Evolutionary conservation across 2,797 vertebrate genomes (phyloP), one percentile per base, ranked within the genome.

Genomic region (Pangasius djambal): DNA sequence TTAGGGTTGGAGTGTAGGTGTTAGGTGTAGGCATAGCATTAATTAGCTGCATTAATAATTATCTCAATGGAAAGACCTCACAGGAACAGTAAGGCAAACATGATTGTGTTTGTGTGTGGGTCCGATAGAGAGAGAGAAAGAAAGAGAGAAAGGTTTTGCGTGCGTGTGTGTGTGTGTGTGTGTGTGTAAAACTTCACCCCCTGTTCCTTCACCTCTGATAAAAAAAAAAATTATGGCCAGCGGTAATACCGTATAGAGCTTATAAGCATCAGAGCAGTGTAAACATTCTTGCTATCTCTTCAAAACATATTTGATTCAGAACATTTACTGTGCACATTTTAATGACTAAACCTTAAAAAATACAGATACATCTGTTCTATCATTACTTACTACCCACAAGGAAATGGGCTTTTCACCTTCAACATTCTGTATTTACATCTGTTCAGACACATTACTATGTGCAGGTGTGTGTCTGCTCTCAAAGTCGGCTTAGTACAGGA

Each of bases 401-500:
- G 48, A 75, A 88, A 78, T 50, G 34, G 9, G 72, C 61, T 79
- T 69, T 86, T 83, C 61, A 55, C 63, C 63, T 37, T 78, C 15
- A 50, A 50, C 12, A 65, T 37, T 67, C 61, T 37, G 15, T 55
- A 22, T 34, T 83, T 50, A 52, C 1, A 13, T 18, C 52, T 18
- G 20, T 34, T 75, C 40, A 72, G 52, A 83, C 44, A 48, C 5
- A 48, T 40, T 22, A 59, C 65, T 55, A 95, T 87, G 59, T 90
- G 91, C 94, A 95, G 94, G 94, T 96, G 94, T 92, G 85, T 83
- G 91, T 92, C 91, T 89, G 48, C 44, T 91, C 89, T 93, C 85
- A 88, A 86, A 87, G 94, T 93, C 93, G 93, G 92, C 88, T 81
- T 93, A 95, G 92, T 40, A 88, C 40, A 52, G 86, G 4, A 83